Conservation (phyloP, 2,888 invertebrate species). For the Parnassius smintheus region DNA sequence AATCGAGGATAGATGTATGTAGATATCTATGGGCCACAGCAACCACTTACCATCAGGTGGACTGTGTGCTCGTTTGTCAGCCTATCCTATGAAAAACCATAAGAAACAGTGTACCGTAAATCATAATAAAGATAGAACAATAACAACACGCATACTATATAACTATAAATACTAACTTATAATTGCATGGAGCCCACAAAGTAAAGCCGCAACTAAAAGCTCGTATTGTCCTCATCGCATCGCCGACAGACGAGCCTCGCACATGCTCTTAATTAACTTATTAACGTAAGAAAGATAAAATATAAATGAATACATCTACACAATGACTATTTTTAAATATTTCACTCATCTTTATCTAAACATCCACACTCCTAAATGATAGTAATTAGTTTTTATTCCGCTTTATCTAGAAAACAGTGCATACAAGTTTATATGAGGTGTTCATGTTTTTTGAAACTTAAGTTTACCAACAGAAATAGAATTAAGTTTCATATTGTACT, state of each 20-base stretch:
- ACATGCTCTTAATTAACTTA: slow-evolving; percentile 67
- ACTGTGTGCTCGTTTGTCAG: no score
- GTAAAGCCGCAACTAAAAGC: slow-evolving; percentile 59
- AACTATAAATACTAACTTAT: slow-evolving; percentile 29
- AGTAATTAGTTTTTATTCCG: no score
- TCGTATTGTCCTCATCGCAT: slow-evolving; percentile 55
- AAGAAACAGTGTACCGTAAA: not conserved
- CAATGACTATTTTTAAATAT: slow-evolving; percentile 41
- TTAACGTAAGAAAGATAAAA: slow-evolving; percentile 49
- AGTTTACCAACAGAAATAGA: no score
- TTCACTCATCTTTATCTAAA: slow-evolving; percentile 26
- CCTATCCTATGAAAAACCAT: no score
- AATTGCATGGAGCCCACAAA: slow-evolving; percentile 57
- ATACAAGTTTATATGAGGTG: no score
- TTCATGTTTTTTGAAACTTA: no score
- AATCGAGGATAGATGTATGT: no score
- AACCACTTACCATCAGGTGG: no score
- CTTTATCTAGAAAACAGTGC: no score
- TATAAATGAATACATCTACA: slow-evolving; percentile 21
- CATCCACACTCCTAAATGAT: no score
- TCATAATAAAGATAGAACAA: slow-evolving; percentile 14
- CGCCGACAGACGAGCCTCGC: slow-evolving; percentile 48
- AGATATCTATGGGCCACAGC: no score
- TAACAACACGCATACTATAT: slow-evolving; percentile 44
- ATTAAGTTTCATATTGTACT: no score